These are phyloP conservation scores for Caenorhabditis macrosperma DNA, from an alignment of 2,888 invertebrate genomes.

Conservation along the genomic window DNA sequence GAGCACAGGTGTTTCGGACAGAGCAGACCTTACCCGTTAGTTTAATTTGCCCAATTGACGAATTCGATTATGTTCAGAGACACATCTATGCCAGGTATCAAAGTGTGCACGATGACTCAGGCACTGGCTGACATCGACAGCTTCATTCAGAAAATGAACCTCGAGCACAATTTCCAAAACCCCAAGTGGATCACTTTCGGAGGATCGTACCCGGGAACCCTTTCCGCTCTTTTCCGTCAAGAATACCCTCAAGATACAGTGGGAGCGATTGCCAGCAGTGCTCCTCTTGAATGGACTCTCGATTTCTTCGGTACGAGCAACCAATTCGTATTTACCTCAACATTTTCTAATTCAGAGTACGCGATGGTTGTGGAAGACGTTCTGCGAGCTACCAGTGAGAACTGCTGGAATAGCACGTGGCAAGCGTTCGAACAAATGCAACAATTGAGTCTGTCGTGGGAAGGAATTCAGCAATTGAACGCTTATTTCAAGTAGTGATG, in stretches of 20 bases:
- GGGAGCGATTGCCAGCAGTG: slow-evolving; percentile 71
- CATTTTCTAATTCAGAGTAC: slow-evolving; percentile 63
- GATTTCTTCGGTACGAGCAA: slow-evolving; percentile 65
- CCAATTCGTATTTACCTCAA: no score
- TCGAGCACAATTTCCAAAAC: slow-evolving; percentile 70
- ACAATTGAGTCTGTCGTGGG: slow-evolving; percentile 53
- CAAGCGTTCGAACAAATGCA: slow-evolving; percentile 63
- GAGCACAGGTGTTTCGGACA: slow-evolving; percentile 76
- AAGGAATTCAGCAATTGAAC: slow-evolving; percentile 62
- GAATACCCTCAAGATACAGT: slow-evolving; percentile 68
- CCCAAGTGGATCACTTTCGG: slow-evolving; percentile 93
- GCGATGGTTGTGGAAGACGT: slow-evolving; percentile 70
- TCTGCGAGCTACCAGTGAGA: slow-evolving; percentile 49
- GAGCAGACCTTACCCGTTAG: slow-evolving; percentile 63
- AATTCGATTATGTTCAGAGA: no score
- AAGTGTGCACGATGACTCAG: slow-evolving; percentile 85
- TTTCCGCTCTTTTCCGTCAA: slow-evolving; percentile 71
- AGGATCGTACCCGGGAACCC: slow-evolving; percentile 89
- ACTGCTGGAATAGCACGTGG: slow-evolving; percentile 57
- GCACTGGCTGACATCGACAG: slow-evolving; percentile 88
- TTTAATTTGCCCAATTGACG: neutral
- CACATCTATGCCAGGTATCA: slow-evolving; percentile 87
- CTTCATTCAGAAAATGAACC: slow-evolving; percentile 87
- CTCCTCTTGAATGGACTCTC: slow-evolving; percentile 68
- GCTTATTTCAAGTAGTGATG: slow-evolving; percentile 62